A percentile compares a stretch with the other conserved stretches of the same genome.
Evolutionary conservation across 2,797 vertebrate genomes (phyloP).

Genomic region (Neosilurus hyrtlii): DNA sequence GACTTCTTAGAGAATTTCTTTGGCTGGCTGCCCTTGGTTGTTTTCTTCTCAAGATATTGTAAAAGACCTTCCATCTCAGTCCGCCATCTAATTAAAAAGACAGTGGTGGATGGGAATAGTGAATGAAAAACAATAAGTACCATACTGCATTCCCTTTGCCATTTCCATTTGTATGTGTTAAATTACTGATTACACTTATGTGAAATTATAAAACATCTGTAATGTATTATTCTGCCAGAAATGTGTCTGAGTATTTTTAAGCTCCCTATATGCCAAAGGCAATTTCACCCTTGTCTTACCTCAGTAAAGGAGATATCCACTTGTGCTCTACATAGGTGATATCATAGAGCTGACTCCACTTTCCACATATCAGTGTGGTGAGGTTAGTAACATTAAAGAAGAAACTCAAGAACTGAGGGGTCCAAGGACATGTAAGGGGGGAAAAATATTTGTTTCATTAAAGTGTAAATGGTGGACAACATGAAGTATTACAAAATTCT

Average conservation of each 20-base stretch:
- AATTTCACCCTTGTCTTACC: slow-evolving; percentile 65
- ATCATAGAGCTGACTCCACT: slow-evolving; percentile 87
- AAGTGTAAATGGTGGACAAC: neutral
- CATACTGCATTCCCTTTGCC: neutral
- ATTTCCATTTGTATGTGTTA: neutral
- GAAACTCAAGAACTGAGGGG: slow-evolving; percentile 86
- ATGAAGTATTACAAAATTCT: neutral
- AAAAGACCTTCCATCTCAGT: slow-evolving; percentile 77
- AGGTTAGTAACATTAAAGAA: slow-evolving; percentile 82
- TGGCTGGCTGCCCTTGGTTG: slow-evolving; percentile 36
- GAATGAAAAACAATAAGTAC: neutral
- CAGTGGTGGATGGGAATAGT: neutral
- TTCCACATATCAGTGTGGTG: slow-evolving; percentile 81
- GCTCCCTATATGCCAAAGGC: neutral
- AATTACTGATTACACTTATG: neutral
- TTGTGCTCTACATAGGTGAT: slow-evolving; percentile 74
- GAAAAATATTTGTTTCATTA: neutral
- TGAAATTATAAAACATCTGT: neutral
- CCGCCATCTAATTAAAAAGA: slow-evolving; percentile 77
- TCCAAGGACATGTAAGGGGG: slow-evolving; percentile 39
- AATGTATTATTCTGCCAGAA: neutral
- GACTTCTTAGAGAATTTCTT: slow-evolving; percentile 64
- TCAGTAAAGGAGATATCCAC: slow-evolving; percentile 81
- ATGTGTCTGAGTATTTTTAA: neutral
- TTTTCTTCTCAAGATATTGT: slow-evolving; percentile 67